Base-by-base conservation (phyloP, 2,888 invertebrate genomes). In the Luffia ferchaultella region DNA sequence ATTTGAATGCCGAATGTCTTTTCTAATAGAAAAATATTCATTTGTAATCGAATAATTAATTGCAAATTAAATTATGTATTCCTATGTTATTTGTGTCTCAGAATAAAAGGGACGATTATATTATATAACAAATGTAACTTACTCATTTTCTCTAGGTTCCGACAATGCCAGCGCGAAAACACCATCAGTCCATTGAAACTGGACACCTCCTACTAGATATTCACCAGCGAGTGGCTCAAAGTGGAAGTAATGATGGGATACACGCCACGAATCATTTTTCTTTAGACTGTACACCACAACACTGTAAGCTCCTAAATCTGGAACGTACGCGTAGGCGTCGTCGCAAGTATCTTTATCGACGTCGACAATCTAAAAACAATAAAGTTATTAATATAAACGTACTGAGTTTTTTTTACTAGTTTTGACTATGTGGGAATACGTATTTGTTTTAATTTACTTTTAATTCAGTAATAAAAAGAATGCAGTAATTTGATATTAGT, bases 181-280 rank as follows among this genome's bases (percentile, higher is more conserved):
- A 1, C 93, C 93, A 66, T 94, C 93, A 0, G 91, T 92, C 93
- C 93, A 94, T 66, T 93, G 93, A 87, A 93, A 94, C 65, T 90
- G 88, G 18, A 92, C 86, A 2, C 93, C 93, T 44, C 88, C 90
- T 15, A 94, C 88, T 59, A 89, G 90, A 69, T 90, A 91, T 57
- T 92, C 88, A 1, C 93, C 93, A 61, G 87, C 78, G 18, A 93
- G 71, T 0, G 94, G 93, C 65, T 94, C 93, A 59, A 93, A 93
- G 71, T 92, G 88, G 88, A 94, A 94, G 76, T 87, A 93, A 64
- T 93, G 92, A 64, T 94, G 93, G 53, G 89, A 80, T 20, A 93
- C 87, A 43, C 93, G 86, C 90, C 93, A 94, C 0, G 93, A 92
- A 52, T 89, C 88, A 62, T 94, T 86, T 30, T 89, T 85, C 41